Evolutionary conservation across 2,797 vertebrate genomes (phyloP), one percentile per base, ranked within the genome.

Genomic region (Coranthus polyacanthus): DNA sequence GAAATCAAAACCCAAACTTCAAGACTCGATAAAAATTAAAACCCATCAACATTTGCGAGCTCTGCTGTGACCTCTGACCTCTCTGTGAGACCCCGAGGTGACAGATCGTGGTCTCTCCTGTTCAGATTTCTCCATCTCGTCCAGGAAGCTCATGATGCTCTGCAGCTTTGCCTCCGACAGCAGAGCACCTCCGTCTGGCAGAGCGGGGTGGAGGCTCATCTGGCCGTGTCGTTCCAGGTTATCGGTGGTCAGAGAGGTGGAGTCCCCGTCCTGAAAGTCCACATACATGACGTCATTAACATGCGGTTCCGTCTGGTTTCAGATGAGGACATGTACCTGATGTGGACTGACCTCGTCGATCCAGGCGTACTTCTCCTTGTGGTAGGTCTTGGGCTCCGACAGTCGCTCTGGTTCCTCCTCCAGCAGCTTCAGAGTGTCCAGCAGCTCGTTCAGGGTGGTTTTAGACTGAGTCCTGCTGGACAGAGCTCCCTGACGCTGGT

Each of bases 141-240:
- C 96, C 88, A 99, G 86, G 79, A 98, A 98, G 64, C 92, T 97
- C 94, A 98, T 95, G 89, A 99, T 97, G 87, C 94, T 97, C 83
- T 96, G 96, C 38, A 98, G 94, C 72, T 98, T 98, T 83, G 96
- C 96, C 84, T 98, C 97, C 0, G 97, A 98, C 4, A 99, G 95
- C 65, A 99, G 87, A 0, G 94, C 92, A 13, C 95, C 95, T 0
- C 94, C 93, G 10, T 96, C 95, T 0, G 93, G 92, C 47, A 93
- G 85, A 0, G 81, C 92, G 0, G 90, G 84, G 0, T 89, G 82
- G 16, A 86, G 93, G 20, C 92, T 95, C 56, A 97, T 90, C 85
- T 95, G 94, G 38, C 96, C 93, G 7, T 96, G 94, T 0, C 91
- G 95, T 91, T 98, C 96, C 88, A 99, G 46, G 81, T 98, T 98